A percentile compares a stretch with the other conserved stretches of the same genome.
These are phyloP conservation scores for Macrotis lagotis DNA, from an alignment of 2,113 vertebrate genomes.

Conservation along the genomic window DNA sequence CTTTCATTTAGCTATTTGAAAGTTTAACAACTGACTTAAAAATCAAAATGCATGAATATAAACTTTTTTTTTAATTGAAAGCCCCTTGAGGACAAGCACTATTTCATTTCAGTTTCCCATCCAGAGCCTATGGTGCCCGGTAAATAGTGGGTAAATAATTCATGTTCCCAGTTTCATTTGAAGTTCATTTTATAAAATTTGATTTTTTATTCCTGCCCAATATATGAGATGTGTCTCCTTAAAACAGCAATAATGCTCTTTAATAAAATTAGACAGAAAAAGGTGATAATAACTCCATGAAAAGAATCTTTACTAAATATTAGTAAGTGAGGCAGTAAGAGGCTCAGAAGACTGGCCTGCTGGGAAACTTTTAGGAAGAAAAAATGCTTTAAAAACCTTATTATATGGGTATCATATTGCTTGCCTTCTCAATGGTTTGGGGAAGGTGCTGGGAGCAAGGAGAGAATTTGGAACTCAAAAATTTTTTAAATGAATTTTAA, in stretches of 20 bases:
- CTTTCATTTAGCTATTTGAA: not conserved
- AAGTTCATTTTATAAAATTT: not conserved
- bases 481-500: constrained; percentile 3
- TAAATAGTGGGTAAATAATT: not conserved
- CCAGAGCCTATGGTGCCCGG: not conserved
- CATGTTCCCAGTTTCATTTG: not conserved
- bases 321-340: constrained; percentile 58
- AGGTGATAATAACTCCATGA: constrained; percentile 34
- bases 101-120: not conserved
- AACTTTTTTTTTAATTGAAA: not conserved
- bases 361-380: constrained; percentile 4
- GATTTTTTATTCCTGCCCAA: not conserved
- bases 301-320: constrained; percentile 62
- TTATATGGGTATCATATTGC: not conserved
- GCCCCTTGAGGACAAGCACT: not conserved
- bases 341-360: constrained; percentile 28
- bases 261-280: constrained; percentile 44
- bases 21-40: constrained; percentile 13
- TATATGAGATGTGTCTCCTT: not conserved
- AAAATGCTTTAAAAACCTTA: not conserved
- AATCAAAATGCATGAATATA: constrained; percentile 20
- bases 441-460: not conserved
- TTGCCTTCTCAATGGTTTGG: not conserved
- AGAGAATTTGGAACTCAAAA: not conserved
- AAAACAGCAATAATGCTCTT: constrained; percentile 35